A percentile compares a stretch with the other conserved stretches of the same genome.
These are phyloP conservation scores for Spinus olivaceus DNA, from an alignment of 2,797 vertebrate species.

Conservation along the genomic window DNA sequence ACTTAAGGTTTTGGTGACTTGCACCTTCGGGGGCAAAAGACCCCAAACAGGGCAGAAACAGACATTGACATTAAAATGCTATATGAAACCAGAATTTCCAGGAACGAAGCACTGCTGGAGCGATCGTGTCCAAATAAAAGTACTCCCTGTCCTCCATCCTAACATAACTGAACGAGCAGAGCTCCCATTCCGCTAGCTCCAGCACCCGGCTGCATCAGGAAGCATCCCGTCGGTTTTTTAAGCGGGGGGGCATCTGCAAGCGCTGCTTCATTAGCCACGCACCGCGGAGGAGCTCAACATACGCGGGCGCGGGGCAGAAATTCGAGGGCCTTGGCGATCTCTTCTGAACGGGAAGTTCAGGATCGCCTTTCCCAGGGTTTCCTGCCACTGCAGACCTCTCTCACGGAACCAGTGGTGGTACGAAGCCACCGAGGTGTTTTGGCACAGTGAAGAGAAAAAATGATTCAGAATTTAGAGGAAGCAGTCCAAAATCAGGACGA, in stretches of 20 bases:
- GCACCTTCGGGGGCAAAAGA: neutral
- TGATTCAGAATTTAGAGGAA: neutral
- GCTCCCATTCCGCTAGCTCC: neutral
- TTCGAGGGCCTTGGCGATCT: neutral
- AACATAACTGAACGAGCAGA: neutral
- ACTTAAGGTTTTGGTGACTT: neutral
- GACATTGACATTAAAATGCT: neutral
- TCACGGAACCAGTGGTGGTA: neutral
- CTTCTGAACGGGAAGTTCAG: conserved; percentile 50
- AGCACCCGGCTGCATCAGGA: neutral
- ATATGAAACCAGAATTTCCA: neutral
- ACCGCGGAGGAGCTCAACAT: neutral
- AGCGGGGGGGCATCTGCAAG: neutral
- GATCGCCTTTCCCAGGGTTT: conserved; percentile 15
- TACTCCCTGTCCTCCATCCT: neutral
- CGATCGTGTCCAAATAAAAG: neutral
- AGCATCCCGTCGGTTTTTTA: neutral
- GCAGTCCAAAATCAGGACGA: neutral
- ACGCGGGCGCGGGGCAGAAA: neutral
- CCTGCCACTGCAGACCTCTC: neutral
- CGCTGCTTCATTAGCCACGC: neutral
- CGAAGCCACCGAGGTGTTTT: neutral
- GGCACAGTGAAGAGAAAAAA: neutral
- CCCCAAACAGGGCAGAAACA: neutral
- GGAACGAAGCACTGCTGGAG: neutral